Percentiles rank a stretch among this genome's conserved stretches.
These are phyloP conservation scores for Atopsyche davidsoni DNA, from an alignment of 1,140 invertebrate genomes.

Conservation along the genomic window DNA sequence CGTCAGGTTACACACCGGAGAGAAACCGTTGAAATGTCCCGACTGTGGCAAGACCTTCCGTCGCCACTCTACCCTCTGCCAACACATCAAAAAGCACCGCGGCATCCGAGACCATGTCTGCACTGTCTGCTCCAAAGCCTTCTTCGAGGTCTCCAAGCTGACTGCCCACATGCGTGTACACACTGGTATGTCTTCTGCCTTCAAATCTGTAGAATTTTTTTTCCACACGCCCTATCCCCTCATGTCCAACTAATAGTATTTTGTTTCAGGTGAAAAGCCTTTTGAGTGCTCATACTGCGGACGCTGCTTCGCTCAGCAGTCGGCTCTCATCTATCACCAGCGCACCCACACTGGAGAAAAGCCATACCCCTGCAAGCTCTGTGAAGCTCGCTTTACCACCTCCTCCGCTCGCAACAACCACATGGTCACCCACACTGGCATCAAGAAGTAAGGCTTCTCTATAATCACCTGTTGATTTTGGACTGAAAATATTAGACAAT, in stretches of 20 bases:
- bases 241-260: not conserved
- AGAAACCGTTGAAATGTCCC: conserved; percentile 73
- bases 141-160: conserved; percentile 47
- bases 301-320: conserved; percentile 59
- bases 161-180: conserved; percentile 47
- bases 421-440: conserved; percentile 41
- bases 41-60: conserved; percentile 58
- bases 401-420: conserved; percentile 47
- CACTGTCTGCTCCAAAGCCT: conserved; percentile 40
- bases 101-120: conserved; percentile 46
- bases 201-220: not conserved
- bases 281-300: conserved; percentile 56
- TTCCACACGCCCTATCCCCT: not conserved
- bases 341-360: conserved; percentile 65
- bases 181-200: conserved; percentile 41
- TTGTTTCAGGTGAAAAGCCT: conserved; percentile 53
- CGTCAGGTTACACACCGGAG: conserved; percentile 73
- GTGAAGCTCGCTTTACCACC: conserved; percentile 46
- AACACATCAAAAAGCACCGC: conserved; percentile 48
- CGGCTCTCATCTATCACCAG: conserved; percentile 57
- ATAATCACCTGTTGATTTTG: too few species aligned
- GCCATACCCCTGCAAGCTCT: conserved; percentile 57
- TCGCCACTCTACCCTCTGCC: conserved; percentile 45
- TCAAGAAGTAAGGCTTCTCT: conserved; percentile 46
- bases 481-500: conserved; percentile 1